A percentile compares a stretch with the other conserved stretches of the same genome.
phyloP scores from a whole-genome alignment of 2,113 vertebrate species.

The Gymnobelideus leadbeateri region DNA sequence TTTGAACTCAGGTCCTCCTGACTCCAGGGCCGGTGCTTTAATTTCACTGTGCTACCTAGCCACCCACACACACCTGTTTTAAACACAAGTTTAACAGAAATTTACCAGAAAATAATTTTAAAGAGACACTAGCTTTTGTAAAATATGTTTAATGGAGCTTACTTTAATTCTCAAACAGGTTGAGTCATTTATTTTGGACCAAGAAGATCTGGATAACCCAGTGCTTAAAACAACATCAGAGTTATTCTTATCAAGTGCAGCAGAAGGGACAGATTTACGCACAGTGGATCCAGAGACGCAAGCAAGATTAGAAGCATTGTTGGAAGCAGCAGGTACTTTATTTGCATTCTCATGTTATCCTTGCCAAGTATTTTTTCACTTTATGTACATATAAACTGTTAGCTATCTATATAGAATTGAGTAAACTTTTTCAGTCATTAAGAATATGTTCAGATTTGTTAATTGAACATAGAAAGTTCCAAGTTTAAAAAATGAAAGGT shows the following conservation, averaged over 20 bases:
- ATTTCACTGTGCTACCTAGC: no score
- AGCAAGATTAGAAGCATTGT: constrained; percentile 95
- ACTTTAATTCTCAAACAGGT: constrained; percentile 88
- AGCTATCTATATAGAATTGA: constrained; percentile 27
- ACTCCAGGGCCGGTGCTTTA: no score
- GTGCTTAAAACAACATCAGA: constrained; percentile 99
- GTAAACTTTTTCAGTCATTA: constrained; percentile 11
- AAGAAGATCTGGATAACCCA: constrained; percentile 99
- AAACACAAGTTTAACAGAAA: background rate
- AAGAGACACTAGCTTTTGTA: background rate
- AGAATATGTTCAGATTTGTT: constrained; percentile 44
- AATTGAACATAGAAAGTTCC: constrained; percentile 50
- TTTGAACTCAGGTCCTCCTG: no score
- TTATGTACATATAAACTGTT: constrained; percentile 38
- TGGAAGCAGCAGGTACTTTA: constrained; percentile 96
- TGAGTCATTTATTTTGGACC: constrained; percentile 99
- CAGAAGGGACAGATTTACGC: constrained; percentile 96
- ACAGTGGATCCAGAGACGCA: constrained; percentile 99
- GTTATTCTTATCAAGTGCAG: constrained; percentile 95
- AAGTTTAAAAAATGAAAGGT: constrained; percentile 24
- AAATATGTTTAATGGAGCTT: constrained; percentile 55
- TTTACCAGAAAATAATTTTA: constrained; percentile 8
- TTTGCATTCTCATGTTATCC: constrained; percentile 51
- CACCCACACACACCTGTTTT: background rate
- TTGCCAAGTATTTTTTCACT: constrained; percentile 58